Evolutionary conservation across 1,140 invertebrate genomes (phyloP).

Genomic region (Cotesia vestalis): DNA sequence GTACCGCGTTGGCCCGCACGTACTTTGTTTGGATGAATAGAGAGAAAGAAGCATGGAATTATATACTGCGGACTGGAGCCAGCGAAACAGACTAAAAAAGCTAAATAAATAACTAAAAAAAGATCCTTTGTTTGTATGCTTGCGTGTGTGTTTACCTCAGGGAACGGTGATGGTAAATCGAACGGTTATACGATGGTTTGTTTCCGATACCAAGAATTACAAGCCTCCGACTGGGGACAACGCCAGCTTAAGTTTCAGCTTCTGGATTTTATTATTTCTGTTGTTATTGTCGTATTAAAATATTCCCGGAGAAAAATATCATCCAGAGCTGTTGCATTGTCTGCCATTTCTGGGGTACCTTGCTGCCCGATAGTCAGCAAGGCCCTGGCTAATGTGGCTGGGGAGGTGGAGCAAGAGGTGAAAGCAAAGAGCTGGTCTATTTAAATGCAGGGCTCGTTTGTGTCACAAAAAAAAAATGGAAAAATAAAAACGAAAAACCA

Average conservation of each 20-base stretch:
- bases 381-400: too few species aligned
- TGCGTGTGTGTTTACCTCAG: constrained; percentile 12
- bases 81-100: constrained; percentile 25
- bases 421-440: constrained; percentile 13
- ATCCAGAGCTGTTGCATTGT: constrained; percentile 39
- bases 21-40: constrained; percentile 27
- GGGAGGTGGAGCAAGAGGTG: too few species aligned
- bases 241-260: too few species aligned
- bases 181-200: constrained; percentile 10
- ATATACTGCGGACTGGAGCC: not conserved
- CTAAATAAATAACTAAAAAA: constrained; percentile 29
- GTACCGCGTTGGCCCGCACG: constrained; percentile 7
- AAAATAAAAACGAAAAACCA: not conserved
- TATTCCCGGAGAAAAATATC: constrained; percentile 13
- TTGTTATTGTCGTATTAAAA: constrained; percentile 32
- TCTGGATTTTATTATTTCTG: constrained; percentile 1
- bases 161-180: constrained; percentile 17
- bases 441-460: constrained; percentile 35
- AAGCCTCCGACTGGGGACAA: not conserved
- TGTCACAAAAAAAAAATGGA: not conserved
- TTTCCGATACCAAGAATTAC: constrained; percentile 32
- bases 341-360: constrained; percentile 46
- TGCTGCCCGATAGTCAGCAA: too few species aligned
- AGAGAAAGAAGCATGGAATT: constrained; percentile 17
- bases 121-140: constrained; percentile 37